Evolutionary conservation across 2,888 invertebrate genomes (phyloP), one percentile per base, ranked within the genome.

Genomic region (Mesorhabditis spiculigera): DNA sequence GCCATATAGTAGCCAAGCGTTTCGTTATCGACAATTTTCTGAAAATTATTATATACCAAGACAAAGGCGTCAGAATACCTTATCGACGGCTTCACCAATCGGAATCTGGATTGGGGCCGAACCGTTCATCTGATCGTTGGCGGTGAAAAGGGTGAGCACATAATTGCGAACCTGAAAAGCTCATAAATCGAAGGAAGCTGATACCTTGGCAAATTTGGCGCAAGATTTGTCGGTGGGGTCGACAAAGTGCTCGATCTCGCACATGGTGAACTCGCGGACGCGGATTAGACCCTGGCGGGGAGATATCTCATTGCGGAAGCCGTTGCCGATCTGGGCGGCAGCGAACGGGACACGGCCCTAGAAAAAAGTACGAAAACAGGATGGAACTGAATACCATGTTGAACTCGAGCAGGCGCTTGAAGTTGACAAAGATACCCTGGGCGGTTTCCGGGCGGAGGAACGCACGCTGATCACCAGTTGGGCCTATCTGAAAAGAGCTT

Each of bases 371-470:
- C 13, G 63, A 70, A 67, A 64, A 41, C 45, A 8, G 43, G 65
- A 28, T 16, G 43, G 10, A 63, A 58, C 4, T n/a, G 4, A n/a
- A 2, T 42, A 79, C 96, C 86, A 95, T 94, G 87, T 98, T 98
- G 87, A 98, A 98, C 87, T 96, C 96, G 69, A 98, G 87, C 43
- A 99, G 89, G 13, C 98, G 90, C 87, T 98, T 98, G 87, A 99
- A 99, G 88, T 99, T 99, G 0, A 99, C 97, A 88, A 99, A 99
- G 80, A 99, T 99, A 43, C 98, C 98, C 87, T 99, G 98, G 0
- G 98, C 98, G 13, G 98, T 99, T 89, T 99, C 98, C 42, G 98
- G 98, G 72, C 98, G 90, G 42, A 99, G 89, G 86, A 92, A 98
- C 16, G 85, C 85, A 68, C 68, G 45, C 6, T 63, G 42, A 67